Evolutionary conservation across 1,140 invertebrate species (phyloP), one percentile per base, ranked within the genome.

Genomic region (Propsilocerus akamusi): DNA sequence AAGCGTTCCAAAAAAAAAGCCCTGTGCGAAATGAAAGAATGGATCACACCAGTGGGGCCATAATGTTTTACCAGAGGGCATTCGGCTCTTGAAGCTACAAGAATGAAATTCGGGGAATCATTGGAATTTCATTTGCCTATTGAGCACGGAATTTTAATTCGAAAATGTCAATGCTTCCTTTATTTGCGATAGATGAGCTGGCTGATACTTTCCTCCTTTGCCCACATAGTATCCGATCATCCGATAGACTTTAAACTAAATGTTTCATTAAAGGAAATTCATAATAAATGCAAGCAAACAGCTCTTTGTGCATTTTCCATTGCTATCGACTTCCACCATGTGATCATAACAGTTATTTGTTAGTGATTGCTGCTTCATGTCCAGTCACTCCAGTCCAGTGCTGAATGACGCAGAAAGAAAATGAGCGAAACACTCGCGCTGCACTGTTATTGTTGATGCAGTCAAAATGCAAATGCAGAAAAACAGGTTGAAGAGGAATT

Each of bases 91-190:
- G 14, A 41, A 7, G 4, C 14, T 20, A 30, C 11, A 30, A 30
- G 34, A 3, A 30, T 30, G n/a, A 8, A 2, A 30, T 30, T 30
- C 28, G 28, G n/a, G 22, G 34, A 41, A 41, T 41, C 17, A 41
- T 41, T 41, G 34, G 34, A 41, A 41, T 41, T 20, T 41, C 22
- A 20, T 7, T 17, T 41, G 34, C 34, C 34, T 41, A 41, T 41
- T 41, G 34, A 41, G 14, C 34, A 41, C 12, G 34, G 34, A 41
- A 41, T 41, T 41, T 41, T 41, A 41, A 41, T 41, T 41, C 14
- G 12, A 41, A 41, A 41, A 41, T 41, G 34, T 41, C 22, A 10
- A 20, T 20, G 10, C 28, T 30, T 30, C 28, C 28, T 30, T 30
- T 30, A 11, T n/a, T 11, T 30, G 28, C 28, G 10, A 8, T 30